Percentiles rank a stretch among this genome's conserved stretches.
These are phyloP conservation scores for Staurois parvus DNA, from an alignment of 2,797 vertebrate species.

Conservation along the genomic window DNA sequence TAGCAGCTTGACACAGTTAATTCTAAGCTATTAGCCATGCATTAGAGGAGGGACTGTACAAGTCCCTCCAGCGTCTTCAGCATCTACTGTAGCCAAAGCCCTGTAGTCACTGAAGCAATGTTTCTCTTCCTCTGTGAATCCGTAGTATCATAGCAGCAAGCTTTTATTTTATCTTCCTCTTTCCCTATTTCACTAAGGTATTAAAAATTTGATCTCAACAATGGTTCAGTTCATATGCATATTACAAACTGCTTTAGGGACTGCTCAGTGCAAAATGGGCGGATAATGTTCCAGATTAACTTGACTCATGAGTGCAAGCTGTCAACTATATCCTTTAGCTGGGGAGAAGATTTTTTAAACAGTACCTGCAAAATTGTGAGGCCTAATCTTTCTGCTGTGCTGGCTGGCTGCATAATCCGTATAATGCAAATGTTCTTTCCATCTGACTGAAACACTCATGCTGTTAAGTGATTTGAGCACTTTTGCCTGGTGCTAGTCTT, in stretches of 20 bases:
- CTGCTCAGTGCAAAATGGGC: conserved; percentile 69
- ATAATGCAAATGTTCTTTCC: conserved; percentile 72
- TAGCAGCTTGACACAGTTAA: conserved; percentile 59
- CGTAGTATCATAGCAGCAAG: conserved; percentile 67
- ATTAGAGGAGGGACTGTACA: conserved; percentile 66
- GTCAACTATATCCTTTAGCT: conserved; percentile 72
- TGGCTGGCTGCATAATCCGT: conserved; percentile 70
- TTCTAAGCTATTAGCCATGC: conserved; percentile 66
- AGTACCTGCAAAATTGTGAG: conserved; percentile 70
- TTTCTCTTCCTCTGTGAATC: conserved; percentile 69
- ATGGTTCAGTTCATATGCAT: conserved; percentile 77
- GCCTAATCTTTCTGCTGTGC: conserved; percentile 72
- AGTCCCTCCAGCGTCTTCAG: conserved; percentile 69
- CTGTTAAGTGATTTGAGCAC: conserved; percentile 73
- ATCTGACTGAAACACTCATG: conserved; percentile 68
- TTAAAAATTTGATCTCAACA: conserved; percentile 78
- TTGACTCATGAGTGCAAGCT: conserved; percentile 73
- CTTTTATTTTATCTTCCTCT: conserved; percentile 73
- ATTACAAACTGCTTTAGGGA: conserved; percentile 74
- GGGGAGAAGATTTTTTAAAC: conserved; percentile 74
- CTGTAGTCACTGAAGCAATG: conserved; percentile 64
- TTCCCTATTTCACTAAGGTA: conserved; percentile 70
- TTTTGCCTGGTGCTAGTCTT: conserved; percentile 68
- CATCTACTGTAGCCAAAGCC: conserved; percentile 69
- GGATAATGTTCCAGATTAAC: conserved; percentile 76